Base-by-base conservation (phyloP, 2,797 vertebrate genomes). In the Coregonus ussuriensis region DNA sequence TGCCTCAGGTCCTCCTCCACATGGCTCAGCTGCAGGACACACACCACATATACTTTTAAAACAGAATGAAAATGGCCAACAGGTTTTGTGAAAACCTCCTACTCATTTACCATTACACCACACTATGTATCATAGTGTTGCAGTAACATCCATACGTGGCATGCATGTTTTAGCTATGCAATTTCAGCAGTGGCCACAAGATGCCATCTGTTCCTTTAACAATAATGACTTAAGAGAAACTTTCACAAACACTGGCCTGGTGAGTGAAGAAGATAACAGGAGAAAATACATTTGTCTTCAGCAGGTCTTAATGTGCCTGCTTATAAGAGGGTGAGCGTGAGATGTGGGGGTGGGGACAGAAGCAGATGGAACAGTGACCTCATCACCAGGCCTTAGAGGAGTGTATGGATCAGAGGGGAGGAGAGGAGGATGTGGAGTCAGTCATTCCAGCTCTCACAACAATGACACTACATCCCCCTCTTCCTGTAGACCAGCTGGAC, bases 1-100 rank as follows among this genome's bases (percentile, higher is more conserved):
- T 93, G 94, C 31, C 85, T 94, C 80, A 98, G 88, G 72, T 96
- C 94, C 51, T 96, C 96, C 79, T 96, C 95, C 84, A 95, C 90
- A n/a, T 87, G 91, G 3, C 85, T 93, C 80, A 97, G 79, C 98
- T 99, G 76, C 71, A 89, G 81, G 14, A 71, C 47, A 62, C 53
- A 74, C 37, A 31, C 56, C 71, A 62, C 82, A 84, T 2, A 6
- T 75, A 77, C 41, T 3, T 6, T 65, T 11, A 66, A 13, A 70
- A 59, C 21, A 75, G 35, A 11, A 63, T 15, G 25, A 13, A 11
- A 31, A 66, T 25, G 74, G 72, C 59, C 69, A 37, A 63, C 59
- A 25, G 7, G 16, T 47, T 47, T 47, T 47, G 11, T 63, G 15
- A 59, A 21, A 21, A n/a, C 56, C 56, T 59, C 41, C 41, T 47